These are phyloP conservation scores for Ammodytes marinus DNA, from an alignment of 2,113 vertebrate species.

Conservation along the genomic window DNA sequence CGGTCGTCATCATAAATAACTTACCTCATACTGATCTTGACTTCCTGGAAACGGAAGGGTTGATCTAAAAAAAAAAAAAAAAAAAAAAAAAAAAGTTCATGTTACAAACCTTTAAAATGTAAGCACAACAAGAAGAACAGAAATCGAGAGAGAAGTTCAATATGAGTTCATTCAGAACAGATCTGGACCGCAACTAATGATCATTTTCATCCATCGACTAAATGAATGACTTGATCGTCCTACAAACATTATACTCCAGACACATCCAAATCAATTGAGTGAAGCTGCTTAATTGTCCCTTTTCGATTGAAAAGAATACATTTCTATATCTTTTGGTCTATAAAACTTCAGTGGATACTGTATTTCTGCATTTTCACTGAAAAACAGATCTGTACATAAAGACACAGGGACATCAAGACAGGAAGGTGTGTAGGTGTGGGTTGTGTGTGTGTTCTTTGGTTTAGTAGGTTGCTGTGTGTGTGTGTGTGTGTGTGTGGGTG, in stretches of 20 bases:
- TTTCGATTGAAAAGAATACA: background rate
- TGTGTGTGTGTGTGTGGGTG: background rate
- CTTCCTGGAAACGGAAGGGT: slow-evolving; percentile 94
- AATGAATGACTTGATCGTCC: background rate
- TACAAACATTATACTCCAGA: background rate
- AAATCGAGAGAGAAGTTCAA: background rate
- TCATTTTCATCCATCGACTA: background rate
- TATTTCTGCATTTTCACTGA: background rate
- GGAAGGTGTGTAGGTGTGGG: slow-evolving; percentile 7
- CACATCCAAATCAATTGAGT: background rate
- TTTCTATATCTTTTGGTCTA: background rate
- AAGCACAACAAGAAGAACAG: background rate
- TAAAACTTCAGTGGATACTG: background rate
- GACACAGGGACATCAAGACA: background rate
- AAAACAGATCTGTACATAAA: background rate
- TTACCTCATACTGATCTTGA: slow-evolving; percentile 95
- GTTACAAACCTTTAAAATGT: background rate
- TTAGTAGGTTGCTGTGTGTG: background rate
- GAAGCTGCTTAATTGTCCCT: background rate
- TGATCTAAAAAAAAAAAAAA: slow-evolving; percentile 85
- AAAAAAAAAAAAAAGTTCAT: slow-evolving; percentile 2
- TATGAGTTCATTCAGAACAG: background rate
- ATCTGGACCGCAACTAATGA: background rate
- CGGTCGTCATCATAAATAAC: background rate
- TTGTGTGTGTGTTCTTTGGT: background rate